Conservation (phyloP, 2,113 vertebrate genomes). For the Lathamus discolor region DNA sequence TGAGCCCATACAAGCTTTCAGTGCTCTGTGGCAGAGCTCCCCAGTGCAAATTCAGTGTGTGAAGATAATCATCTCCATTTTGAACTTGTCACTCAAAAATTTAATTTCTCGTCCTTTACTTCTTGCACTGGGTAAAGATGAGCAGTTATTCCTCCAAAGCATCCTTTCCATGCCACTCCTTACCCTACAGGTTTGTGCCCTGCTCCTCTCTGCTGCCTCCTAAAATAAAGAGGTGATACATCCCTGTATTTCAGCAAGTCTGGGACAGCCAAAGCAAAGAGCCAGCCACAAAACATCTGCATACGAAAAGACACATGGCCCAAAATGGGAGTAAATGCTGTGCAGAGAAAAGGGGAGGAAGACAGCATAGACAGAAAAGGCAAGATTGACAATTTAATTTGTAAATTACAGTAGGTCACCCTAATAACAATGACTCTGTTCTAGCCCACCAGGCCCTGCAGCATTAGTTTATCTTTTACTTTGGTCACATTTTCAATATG, state of each 20-base stretch:
- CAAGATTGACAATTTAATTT: not conserved
- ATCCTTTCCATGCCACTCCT: not conserved
- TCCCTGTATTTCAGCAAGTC: not conserved
- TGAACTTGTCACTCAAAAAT: not conserved
- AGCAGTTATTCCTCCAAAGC: not conserved
- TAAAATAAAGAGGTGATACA: not conserved
- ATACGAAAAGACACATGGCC: not conserved
- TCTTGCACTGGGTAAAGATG: not conserved
- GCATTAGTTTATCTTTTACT: not conserved
- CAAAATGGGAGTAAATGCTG: not conserved
- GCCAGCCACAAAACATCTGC: not conserved
- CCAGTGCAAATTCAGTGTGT: not conserved
- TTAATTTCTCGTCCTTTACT: not conserved
- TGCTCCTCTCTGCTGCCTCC: not conserved
- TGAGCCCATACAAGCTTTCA: not conserved
- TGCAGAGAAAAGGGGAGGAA: not conserved
- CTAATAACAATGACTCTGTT: not conserved
- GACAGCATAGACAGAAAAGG: not conserved
- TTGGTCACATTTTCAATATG: not conserved
- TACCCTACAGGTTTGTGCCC: not conserved
- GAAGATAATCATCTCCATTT: not conserved
- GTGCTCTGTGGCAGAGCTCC: not conserved
- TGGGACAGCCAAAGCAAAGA: not conserved
- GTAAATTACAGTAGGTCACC: not conserved
- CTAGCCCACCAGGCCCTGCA: not conserved